Percentiles rank a stretch among this genome's conserved stretches.
phyloP scores from a whole-genome alignment of 2,797 vertebrate genomes.

The Manis pentadactyla region DNA sequence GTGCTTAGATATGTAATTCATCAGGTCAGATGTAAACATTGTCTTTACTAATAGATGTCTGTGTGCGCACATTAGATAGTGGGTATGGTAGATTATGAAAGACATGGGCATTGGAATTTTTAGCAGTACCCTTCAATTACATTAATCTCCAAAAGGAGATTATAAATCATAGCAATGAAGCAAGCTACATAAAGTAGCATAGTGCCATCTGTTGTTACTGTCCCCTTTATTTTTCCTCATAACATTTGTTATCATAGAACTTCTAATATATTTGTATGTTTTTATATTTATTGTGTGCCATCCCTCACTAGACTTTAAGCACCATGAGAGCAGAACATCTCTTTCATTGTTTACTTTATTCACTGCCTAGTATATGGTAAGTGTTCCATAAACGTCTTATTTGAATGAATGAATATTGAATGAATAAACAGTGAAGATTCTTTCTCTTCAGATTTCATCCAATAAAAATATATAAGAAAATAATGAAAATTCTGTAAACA shows the following conservation, averaged over 20 bases:
- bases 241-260: background rate
- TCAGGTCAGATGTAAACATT: background rate
- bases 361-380: background rate
- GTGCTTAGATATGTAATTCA: background rate
- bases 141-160: background rate
- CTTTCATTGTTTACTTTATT: background rate
- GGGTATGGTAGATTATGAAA: background rate
- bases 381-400: background rate
- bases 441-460: background rate
- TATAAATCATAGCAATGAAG: background rate
- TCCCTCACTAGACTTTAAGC: background rate
- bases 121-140: background rate
- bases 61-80: background rate
- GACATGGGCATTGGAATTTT: background rate
- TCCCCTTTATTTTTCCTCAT: background rate
- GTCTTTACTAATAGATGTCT: background rate
- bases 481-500: constrained; percentile 32
- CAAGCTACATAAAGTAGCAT: background rate
- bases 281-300: background rate
- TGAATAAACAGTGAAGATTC: background rate
- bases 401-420: background rate
- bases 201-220: background rate
- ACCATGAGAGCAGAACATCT: background rate
- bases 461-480: background rate
- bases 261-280: background rate